Conservation (phyloP, 2,888 invertebrate species). For the Serrognathus titanus region DNA sequence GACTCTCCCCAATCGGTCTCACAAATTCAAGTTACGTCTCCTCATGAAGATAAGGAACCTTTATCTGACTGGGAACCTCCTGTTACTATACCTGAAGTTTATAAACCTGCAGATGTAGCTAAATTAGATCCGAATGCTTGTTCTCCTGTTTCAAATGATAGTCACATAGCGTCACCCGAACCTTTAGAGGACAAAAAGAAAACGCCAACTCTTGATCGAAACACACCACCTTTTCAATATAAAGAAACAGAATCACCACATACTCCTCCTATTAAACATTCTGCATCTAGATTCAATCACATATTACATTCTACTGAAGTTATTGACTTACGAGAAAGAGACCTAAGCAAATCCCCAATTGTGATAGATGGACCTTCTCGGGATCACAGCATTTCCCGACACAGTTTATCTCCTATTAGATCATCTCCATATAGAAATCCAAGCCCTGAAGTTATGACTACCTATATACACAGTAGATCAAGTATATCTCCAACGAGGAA, state of each 20-base stretch:
- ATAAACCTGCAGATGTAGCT: conserved; percentile 22
- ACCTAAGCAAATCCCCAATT: conserved; percentile 31
- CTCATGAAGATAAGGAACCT: conserved; percentile 35
- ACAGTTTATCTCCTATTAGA: conserved; percentile 31
- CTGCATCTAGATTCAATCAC: conserved; percentile 14
- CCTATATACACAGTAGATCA: conserved; percentile 31
- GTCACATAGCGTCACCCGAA: conserved; percentile 46
- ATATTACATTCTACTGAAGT: conserved; percentile 10
- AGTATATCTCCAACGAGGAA: conserved; percentile 44
- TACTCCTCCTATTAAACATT: conserved; percentile 54
- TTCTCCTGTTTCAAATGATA: conserved; percentile 48
- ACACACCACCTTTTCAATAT: conserved; percentile 16
- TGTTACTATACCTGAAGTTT: conserved; percentile 13
- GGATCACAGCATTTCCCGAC: conserved; percentile 17
- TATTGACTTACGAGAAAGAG: conserved; percentile 28
- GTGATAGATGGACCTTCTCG: conserved; percentile 32
- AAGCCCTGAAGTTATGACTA: conserved; percentile 37
- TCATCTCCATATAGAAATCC: conserved; percentile 43
- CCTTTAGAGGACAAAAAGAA: conserved; percentile 27
- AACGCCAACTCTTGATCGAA: conserved; percentile 32
- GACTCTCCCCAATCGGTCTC: conserved; percentile 60
- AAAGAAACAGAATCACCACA: conserved; percentile 59
- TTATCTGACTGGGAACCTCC: conserved; percentile 43
- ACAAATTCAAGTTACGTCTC: conserved; percentile 22
- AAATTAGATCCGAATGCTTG: conserved; percentile 43